Evolutionary conservation across 2,797 vertebrate species (phyloP), one percentile per base, ranked within the genome.

Genomic region (Catostomus latipinnis): DNA sequence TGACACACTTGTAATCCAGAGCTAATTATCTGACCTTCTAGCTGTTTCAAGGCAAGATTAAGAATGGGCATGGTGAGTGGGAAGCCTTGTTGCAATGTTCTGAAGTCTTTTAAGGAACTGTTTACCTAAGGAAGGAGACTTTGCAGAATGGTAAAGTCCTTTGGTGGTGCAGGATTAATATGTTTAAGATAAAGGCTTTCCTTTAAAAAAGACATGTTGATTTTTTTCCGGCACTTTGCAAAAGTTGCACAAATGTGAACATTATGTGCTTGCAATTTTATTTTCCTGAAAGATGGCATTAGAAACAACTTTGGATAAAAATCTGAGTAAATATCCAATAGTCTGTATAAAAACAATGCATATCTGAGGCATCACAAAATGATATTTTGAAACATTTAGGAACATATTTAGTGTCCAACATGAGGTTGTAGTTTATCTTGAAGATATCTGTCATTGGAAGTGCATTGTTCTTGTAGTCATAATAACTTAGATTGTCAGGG

Each of bases 271-370:
- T 12, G 13, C 0, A 34, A 34, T 34, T 0, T 34, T 14, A n/a
- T 54, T 53, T 0, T 52, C 2, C 0, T 14, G 3, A 34, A 5
- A 62, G 58, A n/a, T 10, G 8, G 1, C 4, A 0, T 49, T 50
- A 52, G 12, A 8, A 60, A 61, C 0, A 74, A 34, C 72, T 49
- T 45, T 74, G 63, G 4, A n/a, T 13, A 34, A 74, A 16, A 62
- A 77, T 72, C 2, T 6, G 11, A 66, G 76, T n/a, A 34, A 78
- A 78, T 66, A 82, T 76, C 60, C 74, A 54, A 74, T 81, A 84
- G 0, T 56, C 6, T 14, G 67, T 16, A 5, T 8, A 78, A 13
- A 78, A 83, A 22, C 49, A 3, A 1, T 22, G 6, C 9, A 0
- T 50, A 6, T 9, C 12, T 68, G 46, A 18, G 6, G 0, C 6